Conservation (phyloP, 2,797 vertebrate species). For the Ctenochaetus hawaiiensis region DNA sequence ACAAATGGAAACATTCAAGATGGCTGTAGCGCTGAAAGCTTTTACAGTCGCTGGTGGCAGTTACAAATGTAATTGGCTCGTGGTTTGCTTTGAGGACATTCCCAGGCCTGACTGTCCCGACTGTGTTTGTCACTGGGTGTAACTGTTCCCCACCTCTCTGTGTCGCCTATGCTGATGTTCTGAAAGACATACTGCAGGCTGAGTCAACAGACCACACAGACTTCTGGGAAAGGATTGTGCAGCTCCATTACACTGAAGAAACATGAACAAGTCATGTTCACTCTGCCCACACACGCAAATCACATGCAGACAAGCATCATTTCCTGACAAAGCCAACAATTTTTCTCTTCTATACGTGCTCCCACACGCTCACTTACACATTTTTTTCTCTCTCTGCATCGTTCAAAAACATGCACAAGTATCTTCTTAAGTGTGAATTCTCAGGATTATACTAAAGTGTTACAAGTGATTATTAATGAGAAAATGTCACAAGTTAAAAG, state of each 20-base stretch:
- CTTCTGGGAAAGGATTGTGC: constrained; percentile 57
- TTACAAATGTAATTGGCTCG: constrained; percentile 52
- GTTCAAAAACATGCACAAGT: constrained; percentile 10
- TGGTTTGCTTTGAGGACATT: constrained; percentile 72
- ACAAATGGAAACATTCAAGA: constrained; percentile 39
- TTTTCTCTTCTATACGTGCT: background rate
- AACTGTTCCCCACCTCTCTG: constrained; percentile 74
- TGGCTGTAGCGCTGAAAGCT: constrained; percentile 30
- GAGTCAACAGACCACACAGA: constrained; percentile 74
- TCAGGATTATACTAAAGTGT: background rate
- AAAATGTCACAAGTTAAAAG: background rate
- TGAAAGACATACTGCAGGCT: constrained; percentile 57
- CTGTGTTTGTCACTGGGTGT: constrained; percentile 72
- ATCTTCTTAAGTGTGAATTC: background rate
- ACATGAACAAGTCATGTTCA: constrained; percentile 30
- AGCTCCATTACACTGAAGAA: constrained; percentile 47
- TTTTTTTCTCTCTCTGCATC: background rate
- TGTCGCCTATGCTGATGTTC: constrained; percentile 56
- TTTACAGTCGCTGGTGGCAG: constrained; percentile 63
- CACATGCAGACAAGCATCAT: constrained; percentile 36
- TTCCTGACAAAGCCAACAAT: constrained; percentile 25
- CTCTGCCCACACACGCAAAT: constrained; percentile 35
- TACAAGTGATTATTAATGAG: background rate
- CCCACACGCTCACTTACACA: constrained; percentile 5
- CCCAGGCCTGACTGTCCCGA: constrained; percentile 62